Evolutionary conservation across 1,140 invertebrate species (phyloP).

Genomic region (Cephus cinctus): DNA sequence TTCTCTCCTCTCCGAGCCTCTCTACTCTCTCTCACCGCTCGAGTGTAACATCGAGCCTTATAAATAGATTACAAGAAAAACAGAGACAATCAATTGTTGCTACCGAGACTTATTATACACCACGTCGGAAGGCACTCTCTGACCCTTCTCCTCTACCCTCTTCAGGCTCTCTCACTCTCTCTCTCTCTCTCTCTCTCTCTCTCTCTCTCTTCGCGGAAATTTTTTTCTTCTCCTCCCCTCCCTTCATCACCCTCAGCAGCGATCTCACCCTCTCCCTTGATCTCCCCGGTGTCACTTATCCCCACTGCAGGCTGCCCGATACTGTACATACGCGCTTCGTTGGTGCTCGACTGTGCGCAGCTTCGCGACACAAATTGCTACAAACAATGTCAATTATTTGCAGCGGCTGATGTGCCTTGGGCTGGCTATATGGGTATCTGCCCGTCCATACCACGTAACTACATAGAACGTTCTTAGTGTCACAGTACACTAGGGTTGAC

Average conservation of each 20-base stretch:
- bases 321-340: slow-evolving; percentile 20
- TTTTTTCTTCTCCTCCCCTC: neutral
- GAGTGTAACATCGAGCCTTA: slow-evolving; percentile 20
- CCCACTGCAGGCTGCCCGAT: slow-evolving; percentile 1
- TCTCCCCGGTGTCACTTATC: slow-evolving; percentile 13
- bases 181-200: slow-evolving; percentile 1
- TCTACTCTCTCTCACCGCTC: neutral
- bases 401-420: neutral
- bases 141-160: neutral
- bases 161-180: neutral
- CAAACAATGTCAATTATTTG: slow-evolving; percentile 25
- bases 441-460: no score
- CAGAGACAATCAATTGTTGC: slow-evolving; percentile 15
- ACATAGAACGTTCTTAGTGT: no score
- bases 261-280: neutral
- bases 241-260: slow-evolving; percentile 6
- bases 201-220: neutral
- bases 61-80: slow-evolving; percentile 39
- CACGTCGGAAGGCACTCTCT: neutral
- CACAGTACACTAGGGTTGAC: no score
- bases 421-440: slow-evolving; percentile 13
- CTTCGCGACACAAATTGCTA: slow-evolving; percentile 29
- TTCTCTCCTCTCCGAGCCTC: no score
- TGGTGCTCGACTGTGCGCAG: slow-evolving; percentile 10
- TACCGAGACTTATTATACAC: slow-evolving; percentile 11